Evolutionary conservation across 2,797 vertebrate species (phyloP).

Genomic region (Sebastes taczanowskii): DNA sequence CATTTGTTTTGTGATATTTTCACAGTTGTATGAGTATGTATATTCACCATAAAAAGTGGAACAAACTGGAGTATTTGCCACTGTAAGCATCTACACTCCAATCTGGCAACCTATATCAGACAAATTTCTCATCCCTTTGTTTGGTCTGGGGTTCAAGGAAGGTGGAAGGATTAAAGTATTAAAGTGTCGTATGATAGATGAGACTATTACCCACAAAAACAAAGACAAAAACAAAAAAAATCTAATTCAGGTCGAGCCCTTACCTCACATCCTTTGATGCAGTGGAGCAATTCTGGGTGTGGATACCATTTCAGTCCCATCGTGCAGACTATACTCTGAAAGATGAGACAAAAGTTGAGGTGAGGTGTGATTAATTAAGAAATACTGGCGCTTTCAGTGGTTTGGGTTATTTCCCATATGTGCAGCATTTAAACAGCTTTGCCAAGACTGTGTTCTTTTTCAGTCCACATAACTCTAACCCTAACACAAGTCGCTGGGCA

Average conservation of each 20-base stretch:
- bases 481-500: not conserved
- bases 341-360: conserved; percentile 35
- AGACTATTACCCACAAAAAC: conserved; percentile 7
- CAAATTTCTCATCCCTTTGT: not conserved
- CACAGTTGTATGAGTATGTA: not conserved
- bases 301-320: conserved; percentile 97
- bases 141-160: not conserved
- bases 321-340: conserved; percentile 92
- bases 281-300: conserved; percentile 91
- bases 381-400: not conserved
- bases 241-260: conserved; percentile 49
- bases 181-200: conserved; percentile 1
- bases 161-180: conserved; percentile 1
- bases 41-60: not conserved
- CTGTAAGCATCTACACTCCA: not conserved
- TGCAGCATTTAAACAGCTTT: not conserved
- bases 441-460: conserved; percentile 1
- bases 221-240: not conserved
- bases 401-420: not conserved
- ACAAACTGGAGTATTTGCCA: not conserved
- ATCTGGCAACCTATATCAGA: not conserved
- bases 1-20: not conserved
- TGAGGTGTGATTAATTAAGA: conserved; percentile 9
- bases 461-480: not conserved
- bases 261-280: conserved; percentile 98